These are phyloP conservation scores for Oppia nitens DNA, from an alignment of 1,140 invertebrate species.

Conservation along the genomic window DNA sequence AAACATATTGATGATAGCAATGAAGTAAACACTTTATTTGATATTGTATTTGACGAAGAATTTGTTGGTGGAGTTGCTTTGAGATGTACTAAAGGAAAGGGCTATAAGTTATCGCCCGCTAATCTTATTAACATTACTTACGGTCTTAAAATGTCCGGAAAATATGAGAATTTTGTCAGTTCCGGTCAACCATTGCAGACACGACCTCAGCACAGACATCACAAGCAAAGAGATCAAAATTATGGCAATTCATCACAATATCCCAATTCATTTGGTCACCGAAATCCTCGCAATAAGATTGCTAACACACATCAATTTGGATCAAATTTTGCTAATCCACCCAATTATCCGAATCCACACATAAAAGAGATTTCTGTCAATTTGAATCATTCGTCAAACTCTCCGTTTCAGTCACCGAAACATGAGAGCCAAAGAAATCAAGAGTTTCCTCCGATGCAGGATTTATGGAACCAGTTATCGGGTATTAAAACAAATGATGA, in stretches of 20 bases:
- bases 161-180: neutral
- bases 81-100: slow-evolving; percentile 8
- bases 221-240: neutral
- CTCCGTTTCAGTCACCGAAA: neutral
- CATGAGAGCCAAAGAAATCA: neutral
- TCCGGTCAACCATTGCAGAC: slow-evolving; percentile 7
- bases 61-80: slow-evolving; percentile 45
- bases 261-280: neutral
- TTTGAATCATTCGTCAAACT: neutral
- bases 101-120: slow-evolving; percentile 7
- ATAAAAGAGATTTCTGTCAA: too few relatives aligned
- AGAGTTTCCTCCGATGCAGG: neutral
- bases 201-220: neutral
- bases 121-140: slow-evolving; percentile 19
- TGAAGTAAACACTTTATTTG: slow-evolving; percentile 35
- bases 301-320: neutral
- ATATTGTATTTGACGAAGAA: slow-evolving; percentile 55
- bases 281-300: neutral
- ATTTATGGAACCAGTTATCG: neutral
- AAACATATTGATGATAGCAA: slow-evolving; percentile 20
- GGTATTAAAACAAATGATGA: neutral
- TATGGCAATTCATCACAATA: neutral
- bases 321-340: neutral
- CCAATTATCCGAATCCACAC: too few relatives aligned
- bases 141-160: neutral